A percentile compares a stretch with the other conserved stretches of the same genome.
phyloP scores from a whole-genome alignment of 2,797 vertebrate genomes.

The Lutjanus argentimaculatus region DNA sequence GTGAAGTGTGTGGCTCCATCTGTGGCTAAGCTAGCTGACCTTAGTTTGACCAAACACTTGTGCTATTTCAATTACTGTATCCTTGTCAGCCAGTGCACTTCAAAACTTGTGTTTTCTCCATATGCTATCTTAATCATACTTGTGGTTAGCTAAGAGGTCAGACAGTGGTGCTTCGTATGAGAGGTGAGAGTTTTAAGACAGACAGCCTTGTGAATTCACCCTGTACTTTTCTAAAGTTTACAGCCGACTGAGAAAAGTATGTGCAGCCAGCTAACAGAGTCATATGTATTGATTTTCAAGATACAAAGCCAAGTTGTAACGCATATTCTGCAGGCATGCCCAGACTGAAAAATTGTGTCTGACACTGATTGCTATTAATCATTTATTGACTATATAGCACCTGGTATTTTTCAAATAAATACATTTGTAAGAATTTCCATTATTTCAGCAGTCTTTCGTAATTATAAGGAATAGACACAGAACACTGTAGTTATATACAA shows the following conservation, averaged over 20 bases:
- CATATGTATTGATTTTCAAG: slow-evolving; percentile 1
- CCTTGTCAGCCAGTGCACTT: background rate
- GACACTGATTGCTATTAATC: background rate
- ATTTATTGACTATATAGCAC: slow-evolving; percentile 1
- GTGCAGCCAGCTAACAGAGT: background rate
- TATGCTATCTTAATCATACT: slow-evolving; percentile 42
- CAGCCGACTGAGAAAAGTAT: background rate
- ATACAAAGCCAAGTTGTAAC: background rate
- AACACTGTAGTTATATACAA: background rate
- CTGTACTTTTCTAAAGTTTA: background rate
- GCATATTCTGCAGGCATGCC: background rate
- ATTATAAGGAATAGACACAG: slow-evolving; percentile 4
- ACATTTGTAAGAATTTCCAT: slow-evolving; percentile 2
- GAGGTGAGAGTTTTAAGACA: slow-evolving; percentile 33
- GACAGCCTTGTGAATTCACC: background rate
- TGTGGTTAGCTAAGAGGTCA: slow-evolving; percentile 38
- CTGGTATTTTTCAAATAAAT: background rate
- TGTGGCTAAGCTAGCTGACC: slow-evolving; percentile 26
- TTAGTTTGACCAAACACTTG: slow-evolving; percentile 39
- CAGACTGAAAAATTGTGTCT: background rate
- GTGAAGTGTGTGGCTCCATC: slow-evolving; percentile 25
- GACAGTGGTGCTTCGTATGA: slow-evolving; percentile 6
- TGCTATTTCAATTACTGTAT: slow-evolving; percentile 49
- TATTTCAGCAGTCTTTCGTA: slow-evolving; percentile 11
- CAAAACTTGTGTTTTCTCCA: slow-evolving; percentile 22